Percentiles rank a stretch among this genome's conserved stretches.
Evolutionary conservation across 2,113 vertebrate species (phyloP).

Genomic region (Chaenogobius annularis): DNA sequence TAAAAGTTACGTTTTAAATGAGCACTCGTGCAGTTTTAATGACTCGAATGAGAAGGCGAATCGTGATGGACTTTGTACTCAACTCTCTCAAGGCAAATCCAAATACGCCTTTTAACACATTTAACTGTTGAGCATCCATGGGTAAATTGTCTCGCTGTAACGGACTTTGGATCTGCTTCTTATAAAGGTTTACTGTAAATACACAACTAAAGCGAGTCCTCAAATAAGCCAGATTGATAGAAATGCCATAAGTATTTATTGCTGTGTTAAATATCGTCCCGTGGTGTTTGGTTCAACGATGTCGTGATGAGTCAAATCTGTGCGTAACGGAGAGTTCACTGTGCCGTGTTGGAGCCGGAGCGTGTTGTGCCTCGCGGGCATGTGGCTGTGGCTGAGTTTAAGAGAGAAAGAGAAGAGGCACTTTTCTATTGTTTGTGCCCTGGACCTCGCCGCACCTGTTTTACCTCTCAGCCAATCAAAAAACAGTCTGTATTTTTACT

Average conservation of each 20-base stretch:
- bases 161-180: background rate
- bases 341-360: background rate
- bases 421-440: conserved; percentile 45
- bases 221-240: background rate
- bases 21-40: background rate
- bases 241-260: background rate
- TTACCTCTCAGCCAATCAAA: background rate
- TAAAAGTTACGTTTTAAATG: conserved; percentile 30
- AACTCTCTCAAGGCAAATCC: background rate
- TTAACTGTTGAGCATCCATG: conserved; percentile 10
- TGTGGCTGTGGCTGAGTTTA: conserved; percentile 3
- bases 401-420: background rate
- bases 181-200: too few relatives aligned
- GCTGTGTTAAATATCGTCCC: conserved; percentile 11
- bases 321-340: conserved; percentile 22
- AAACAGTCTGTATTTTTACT: background rate
- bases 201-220: background rate
- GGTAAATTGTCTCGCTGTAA: background rate
- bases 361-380: conserved; percentile 9
- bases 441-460: conserved; percentile 53
- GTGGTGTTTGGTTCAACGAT: background rate
- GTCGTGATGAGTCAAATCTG: background rate
- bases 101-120: background rate
- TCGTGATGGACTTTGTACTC: background rate
- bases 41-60: background rate